Base-by-base conservation (phyloP, 2,797 vertebrate genomes). In the Lateolabrax maculatus region DNA sequence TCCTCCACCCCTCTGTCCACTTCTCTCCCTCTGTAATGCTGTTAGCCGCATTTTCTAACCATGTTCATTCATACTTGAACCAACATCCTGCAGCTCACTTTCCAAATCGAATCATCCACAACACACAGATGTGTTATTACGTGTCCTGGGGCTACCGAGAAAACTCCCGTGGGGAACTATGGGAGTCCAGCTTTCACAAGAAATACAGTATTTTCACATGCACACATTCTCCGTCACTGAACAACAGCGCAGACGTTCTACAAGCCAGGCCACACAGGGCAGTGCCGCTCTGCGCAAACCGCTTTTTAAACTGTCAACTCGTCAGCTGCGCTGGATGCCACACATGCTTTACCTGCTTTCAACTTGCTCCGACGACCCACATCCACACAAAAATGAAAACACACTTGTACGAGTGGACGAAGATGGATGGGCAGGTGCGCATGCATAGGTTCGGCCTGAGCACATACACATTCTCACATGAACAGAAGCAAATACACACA, bases 61-160 rank as follows among this genome's bases (percentile, higher is more conserved):
- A 9, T 23, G 48, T 39, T 68, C 53, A 64, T 68, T 75, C 76
- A 77, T 16, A 65, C 72, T 53, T 16, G 60, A 74, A 48, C 52
- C 21, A 8, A 77, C 57, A 71, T 81, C 74, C 73, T 75, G 77
- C 75, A 9, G 58, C 74, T 72, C 51, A 11, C 44, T 64, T 57
- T 61, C 44, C 63, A 86, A 73, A 73, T 77, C 21, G 51, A 70
- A 84, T 80, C 27, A 53, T 63, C 43, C 70, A 53, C 65, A 77
- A 68, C 70, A 70, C 67, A 85, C 77, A 84, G 63, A 87, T 67
- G 62, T 61, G 68, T 83, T 73, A 31, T 34, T 67, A 66, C 77
- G 77, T 1, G 2, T 61, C 36, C 65, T 23, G 53, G 49, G 60
- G 65, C 58, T 41, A 37, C 41, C 11, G 27, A 61, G 49, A 55